Conservation (phyloP, 2,113 vertebrate genomes). For the Cochlearius cochlearius region DNA sequence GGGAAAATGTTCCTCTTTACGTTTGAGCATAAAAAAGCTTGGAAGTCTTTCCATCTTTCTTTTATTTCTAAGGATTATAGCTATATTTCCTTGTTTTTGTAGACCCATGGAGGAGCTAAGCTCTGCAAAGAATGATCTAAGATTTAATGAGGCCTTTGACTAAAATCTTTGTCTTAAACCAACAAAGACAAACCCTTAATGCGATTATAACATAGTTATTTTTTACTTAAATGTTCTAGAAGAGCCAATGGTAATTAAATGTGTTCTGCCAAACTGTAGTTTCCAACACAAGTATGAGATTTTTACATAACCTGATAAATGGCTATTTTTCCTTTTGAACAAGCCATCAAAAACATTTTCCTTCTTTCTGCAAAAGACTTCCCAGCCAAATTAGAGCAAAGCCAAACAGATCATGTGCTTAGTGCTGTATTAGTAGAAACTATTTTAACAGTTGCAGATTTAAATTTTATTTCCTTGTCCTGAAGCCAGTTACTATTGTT, state of each 20-base stretch:
- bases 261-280: slow-evolving; percentile 69
- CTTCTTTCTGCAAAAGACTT: slow-evolving; percentile 48
- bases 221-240: slow-evolving; percentile 56
- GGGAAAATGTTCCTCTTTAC: neutral
- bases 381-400: slow-evolving; percentile 56
- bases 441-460: slow-evolving; percentile 51
- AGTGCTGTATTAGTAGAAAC: slow-evolving; percentile 49
- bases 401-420: slow-evolving; percentile 67
- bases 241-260: slow-evolving; percentile 62
- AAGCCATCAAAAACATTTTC: slow-evolving; percentile 73
- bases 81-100: slow-evolving; percentile 1
- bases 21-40: neutral
- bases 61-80: neutral
- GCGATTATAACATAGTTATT: slow-evolving; percentile 55
- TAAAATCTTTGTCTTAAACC: slow-evolving; percentile 64
- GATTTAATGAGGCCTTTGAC: slow-evolving; percentile 48
- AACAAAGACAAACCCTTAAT: slow-evolving; percentile 64
- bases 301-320: slow-evolving; percentile 73
- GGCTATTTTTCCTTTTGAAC: slow-evolving; percentile 71
- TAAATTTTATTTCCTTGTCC: slow-evolving; percentile 38
- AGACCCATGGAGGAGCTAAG: neutral
- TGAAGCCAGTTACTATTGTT: slow-evolving; percentile 23
- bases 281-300: slow-evolving; percentile 65
- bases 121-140: slow-evolving; percentile 32
- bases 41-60: neutral